Base-by-base conservation (phyloP, 1,140 invertebrate species). In the Periplaneta americana region DNA sequence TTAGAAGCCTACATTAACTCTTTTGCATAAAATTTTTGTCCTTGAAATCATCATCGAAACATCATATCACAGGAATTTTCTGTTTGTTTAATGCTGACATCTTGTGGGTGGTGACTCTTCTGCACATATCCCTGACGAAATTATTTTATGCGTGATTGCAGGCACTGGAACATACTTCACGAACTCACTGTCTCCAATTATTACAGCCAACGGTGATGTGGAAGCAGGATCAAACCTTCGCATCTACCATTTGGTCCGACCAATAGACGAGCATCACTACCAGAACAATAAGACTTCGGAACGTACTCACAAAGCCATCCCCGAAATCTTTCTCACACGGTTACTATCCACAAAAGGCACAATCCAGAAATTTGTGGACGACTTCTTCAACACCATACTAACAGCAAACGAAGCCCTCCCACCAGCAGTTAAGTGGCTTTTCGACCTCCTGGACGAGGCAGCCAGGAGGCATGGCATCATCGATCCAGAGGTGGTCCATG, bases 321-420 rank as follows among this genome's bases (percentile, higher is more conserved):
- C 97, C 2, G 97, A 99, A 90, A 98, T 98, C 87, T 98, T 98
- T 88, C 91, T 98, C 78, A 98, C 97, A 10, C 90, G 97, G 84
- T 89, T 98, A 22, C 88, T 99, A 1, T 98, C 97, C 34, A 98
- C 97, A 0, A 98, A 98, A 89, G 97, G 97, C 31, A 98, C 97
- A 11, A 94, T 99, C 77, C 97, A 98, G 87, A 98, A 98, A 87
- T 99, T 98, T 89, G 96, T 99, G 17, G 97, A 98, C 86, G 97
- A 98, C 87, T 98, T 99, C 87, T 95, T 98, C 85, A 92, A 93
- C 78, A 97, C 96, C 8, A 96, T 98, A 85, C 88, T 98, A 57
- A 96, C 95, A 13, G 96, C 96, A 10, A 97, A 97, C 87, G 96
- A 97, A 84, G 92, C 94, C n/a, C 87, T 98, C 48, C 97, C 97